Percentiles rank a stretch among this genome's conserved stretches.
These are phyloP conservation scores for Scaptomyza pallida DNA, from an alignment of 1,140 invertebrate species.

Conservation along the genomic window DNA sequence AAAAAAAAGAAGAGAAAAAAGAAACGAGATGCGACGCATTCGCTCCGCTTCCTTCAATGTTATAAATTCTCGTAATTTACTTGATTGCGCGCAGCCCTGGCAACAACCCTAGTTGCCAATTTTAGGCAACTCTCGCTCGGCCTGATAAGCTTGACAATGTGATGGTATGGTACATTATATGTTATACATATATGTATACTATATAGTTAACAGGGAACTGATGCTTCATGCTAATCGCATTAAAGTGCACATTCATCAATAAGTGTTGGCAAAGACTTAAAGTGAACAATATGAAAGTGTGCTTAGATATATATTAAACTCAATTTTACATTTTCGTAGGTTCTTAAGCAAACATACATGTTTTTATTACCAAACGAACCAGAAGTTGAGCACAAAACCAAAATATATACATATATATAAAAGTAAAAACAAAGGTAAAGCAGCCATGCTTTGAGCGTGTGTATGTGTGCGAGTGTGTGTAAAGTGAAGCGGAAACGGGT, in stretches of 20 bases:
- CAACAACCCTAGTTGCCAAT: conserved; percentile 56
- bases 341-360: conserved; percentile 46
- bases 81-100: conserved; percentile 49
- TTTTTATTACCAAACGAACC: neutral
- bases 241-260: too few relatives aligned
- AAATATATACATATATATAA: conserved; percentile 45
- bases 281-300: too few relatives aligned
- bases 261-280: too few relatives aligned
- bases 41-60: conserved; percentile 25
- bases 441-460: neutral
- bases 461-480: conserved; percentile 1
- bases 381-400: conserved; percentile 3
- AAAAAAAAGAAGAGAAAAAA: neutral
- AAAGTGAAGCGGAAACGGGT: conserved; percentile 61
- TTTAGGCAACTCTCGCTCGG: too few relatives aligned
- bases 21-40: neutral
- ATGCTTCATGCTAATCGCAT: too few relatives aligned
- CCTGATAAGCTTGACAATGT: neutral
- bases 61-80: conserved; percentile 71
- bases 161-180: too few relatives aligned
- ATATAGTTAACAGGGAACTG: too few relatives aligned
- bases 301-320: conserved; percentile 69
- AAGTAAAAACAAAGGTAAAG: conserved; percentile 40
- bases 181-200: too few relatives aligned
- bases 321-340: conserved; percentile 70